These are phyloP conservation scores for Gnathonemus echidnorhynchus DNA, from an alignment of 2,113 vertebrate species.

Conservation along the genomic window DNA sequence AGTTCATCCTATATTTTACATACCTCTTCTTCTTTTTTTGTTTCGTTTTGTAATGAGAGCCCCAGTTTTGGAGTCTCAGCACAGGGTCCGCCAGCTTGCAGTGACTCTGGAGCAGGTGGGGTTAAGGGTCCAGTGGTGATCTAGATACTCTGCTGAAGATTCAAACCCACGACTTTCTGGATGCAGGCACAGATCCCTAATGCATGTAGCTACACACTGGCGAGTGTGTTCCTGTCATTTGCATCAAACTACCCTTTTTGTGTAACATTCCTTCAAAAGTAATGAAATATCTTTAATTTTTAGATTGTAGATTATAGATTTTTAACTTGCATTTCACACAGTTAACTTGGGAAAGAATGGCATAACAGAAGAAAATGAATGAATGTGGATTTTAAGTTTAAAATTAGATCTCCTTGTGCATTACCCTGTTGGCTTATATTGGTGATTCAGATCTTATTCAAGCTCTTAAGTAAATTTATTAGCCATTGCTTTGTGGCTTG, in stretches of 20 bases:
- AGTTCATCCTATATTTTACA: neutral
- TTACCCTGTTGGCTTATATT: neutral
- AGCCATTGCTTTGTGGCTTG: neutral
- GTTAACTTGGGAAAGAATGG: neutral
- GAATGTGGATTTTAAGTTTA: neutral
- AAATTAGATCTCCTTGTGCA: neutral
- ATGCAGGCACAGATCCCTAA: neutral
- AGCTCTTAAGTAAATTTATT: neutral
- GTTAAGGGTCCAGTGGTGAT: neutral
- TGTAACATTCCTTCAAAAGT: neutral
- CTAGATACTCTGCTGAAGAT: neutral
- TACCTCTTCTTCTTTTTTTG: neutral
- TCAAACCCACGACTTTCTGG: neutral
- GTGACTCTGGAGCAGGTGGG: neutral
- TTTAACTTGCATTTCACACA: neutral
- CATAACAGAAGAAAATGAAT: neutral
- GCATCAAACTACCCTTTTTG: neutral
- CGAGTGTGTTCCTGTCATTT: neutral
- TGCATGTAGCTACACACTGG: neutral
- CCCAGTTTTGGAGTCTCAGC: neutral
- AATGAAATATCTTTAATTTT: neutral
- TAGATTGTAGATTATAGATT: neutral
- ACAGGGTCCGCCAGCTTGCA: neutral
- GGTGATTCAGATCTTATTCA: neutral
- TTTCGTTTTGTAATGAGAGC: neutral